These are phyloP conservation scores for Acrocephalus kingi DNA, from an alignment of 2,113 vertebrate genomes.

Conservation along the genomic window DNA sequence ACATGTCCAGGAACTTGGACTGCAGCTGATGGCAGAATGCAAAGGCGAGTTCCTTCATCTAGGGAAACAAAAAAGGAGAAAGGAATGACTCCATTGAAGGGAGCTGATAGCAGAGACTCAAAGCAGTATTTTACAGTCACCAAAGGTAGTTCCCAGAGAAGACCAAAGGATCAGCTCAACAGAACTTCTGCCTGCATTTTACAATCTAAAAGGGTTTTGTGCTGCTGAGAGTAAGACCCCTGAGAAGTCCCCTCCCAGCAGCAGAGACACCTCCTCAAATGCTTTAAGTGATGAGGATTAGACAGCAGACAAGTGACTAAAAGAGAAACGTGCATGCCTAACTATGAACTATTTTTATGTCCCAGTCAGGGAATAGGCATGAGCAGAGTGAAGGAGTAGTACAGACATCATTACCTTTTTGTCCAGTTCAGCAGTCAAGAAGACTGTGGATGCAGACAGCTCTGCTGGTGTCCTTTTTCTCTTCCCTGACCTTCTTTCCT, in stretches of 20 bases:
- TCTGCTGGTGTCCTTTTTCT: constrained; percentile 20
- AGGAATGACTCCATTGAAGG: background rate
- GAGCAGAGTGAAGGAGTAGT: background rate
- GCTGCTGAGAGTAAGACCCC: background rate
- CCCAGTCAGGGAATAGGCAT: background rate
- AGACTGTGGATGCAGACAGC: constrained; percentile 72
- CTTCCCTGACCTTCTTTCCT: constrained; percentile 32
- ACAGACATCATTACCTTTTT: constrained; percentile 78
- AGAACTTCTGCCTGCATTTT: background rate
- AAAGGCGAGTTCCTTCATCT: constrained; percentile 89
- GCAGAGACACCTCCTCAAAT: background rate
- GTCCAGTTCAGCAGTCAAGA: constrained; percentile 80
- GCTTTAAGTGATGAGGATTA: background rate
- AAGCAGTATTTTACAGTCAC: background rate
- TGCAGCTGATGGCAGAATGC: constrained; percentile 91
- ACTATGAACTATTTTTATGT: background rate
- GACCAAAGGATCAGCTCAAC: background rate
- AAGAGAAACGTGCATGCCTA: background rate
- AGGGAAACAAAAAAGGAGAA: background rate
- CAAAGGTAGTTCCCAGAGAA: background rate
- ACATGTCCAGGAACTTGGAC: constrained; percentile 88
- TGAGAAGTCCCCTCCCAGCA: background rate
- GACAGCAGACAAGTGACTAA: background rate
- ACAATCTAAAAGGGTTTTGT: background rate
- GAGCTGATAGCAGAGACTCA: background rate